Evolutionary conservation across 2,797 vertebrate species (phyloP).

Genomic region (Nasua narica): DNA sequence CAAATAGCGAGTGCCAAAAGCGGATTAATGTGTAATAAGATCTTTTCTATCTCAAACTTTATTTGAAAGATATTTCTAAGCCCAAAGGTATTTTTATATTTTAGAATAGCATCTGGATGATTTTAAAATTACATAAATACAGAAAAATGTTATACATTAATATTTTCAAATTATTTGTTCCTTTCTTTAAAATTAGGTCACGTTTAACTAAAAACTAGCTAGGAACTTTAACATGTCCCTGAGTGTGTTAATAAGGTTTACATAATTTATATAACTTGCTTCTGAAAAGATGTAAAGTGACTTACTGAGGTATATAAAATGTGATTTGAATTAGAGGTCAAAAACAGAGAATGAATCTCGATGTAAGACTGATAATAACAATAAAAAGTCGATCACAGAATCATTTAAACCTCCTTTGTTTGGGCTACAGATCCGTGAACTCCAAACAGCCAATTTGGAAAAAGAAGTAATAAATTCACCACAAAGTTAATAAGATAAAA

Average conservation of each 20-base stretch:
- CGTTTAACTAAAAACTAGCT: constrained; percentile 12
- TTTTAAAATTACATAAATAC: constrained; percentile 36
- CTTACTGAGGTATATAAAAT: not conserved
- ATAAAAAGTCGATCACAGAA: not conserved
- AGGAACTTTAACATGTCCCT: not conserved
- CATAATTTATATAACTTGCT: not conserved
- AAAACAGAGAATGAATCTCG: not conserved
- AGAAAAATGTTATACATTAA: not conserved
- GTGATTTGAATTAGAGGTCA: not conserved
- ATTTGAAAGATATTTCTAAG: constrained; percentile 46
- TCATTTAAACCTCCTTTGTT: not conserved
- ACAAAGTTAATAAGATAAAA: constrained; percentile 20
- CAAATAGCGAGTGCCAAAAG: not conserved
- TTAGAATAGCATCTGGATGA: not conserved
- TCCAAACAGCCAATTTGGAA: not conserved
- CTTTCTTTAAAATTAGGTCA: constrained; percentile 15
- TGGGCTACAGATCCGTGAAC: not conserved
- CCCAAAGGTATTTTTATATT: not conserved
- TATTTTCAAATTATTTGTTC: not conserved
- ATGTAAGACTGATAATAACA: not conserved
- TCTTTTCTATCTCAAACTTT: constrained; percentile 7
- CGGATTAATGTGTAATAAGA: constrained; percentile 11
- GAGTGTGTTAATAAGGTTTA: not conserved
- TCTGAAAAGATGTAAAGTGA: not conserved
- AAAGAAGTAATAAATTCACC: constrained; percentile 10